phyloP scores from a whole-genome alignment of 2,797 vertebrate genomes.

The Poecile montanus region DNA sequence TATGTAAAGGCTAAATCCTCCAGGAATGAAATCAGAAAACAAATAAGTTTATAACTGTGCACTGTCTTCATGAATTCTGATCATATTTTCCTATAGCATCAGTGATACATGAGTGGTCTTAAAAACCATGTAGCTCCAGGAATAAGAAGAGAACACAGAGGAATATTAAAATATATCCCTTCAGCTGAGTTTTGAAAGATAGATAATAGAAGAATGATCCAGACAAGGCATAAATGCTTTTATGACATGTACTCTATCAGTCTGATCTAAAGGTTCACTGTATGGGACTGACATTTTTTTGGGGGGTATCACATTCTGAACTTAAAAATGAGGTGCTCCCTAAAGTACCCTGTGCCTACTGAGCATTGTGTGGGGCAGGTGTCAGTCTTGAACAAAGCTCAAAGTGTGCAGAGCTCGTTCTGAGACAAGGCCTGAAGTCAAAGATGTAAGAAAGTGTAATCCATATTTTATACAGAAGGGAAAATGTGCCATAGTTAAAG shows the following conservation, averaged over 20 bases:
- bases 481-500: not conserved
- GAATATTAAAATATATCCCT: not conserved
- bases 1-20: conserved; percentile 25
- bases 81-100: not conserved
- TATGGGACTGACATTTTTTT: not conserved
- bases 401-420: not conserved
- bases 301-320: not conserved
- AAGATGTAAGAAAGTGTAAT: not conserved
- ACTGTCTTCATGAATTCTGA: not conserved
- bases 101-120: conserved; percentile 17
- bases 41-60: not conserved
- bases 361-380: not conserved
- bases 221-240: not conserved
- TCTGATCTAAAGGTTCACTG: not conserved
- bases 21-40: conserved; percentile 24
- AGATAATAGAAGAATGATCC: not conserved
- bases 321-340: not conserved
- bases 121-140: not conserved
- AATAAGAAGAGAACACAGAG: not conserved
- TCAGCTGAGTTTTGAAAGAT: not conserved
- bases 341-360: not conserved
- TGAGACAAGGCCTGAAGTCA: not conserved
- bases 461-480: not conserved
- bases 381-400: not conserved
- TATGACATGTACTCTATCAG: not conserved